phyloP scores from a whole-genome alignment of 53 echinoderm and acorn worm genomes.

The Crossaster papposus region DNA sequence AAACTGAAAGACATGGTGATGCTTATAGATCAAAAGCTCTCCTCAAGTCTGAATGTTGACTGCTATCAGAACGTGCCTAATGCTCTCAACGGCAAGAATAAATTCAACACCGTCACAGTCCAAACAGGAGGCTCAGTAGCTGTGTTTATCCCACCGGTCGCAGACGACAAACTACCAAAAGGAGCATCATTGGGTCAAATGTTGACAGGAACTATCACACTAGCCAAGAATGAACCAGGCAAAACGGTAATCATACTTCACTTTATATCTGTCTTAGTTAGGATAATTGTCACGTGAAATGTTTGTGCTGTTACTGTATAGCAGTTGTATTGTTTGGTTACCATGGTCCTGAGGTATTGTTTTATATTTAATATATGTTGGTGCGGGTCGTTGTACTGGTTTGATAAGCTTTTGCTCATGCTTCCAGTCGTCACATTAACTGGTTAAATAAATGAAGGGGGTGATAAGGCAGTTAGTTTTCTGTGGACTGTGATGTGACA shows the following conservation, averaged over 20 bases:
- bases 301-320: background rate
- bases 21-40: constrained; percentile 97
- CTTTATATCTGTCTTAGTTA: too few species aligned
- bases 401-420: background rate
- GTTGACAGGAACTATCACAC: constrained; percentile 88
- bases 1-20: constrained; percentile 97
- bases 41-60: constrained; percentile 90
- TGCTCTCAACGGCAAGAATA: constrained; percentile 89
- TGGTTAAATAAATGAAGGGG: background rate
- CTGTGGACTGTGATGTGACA: background rate
- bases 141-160: constrained; percentile 89
- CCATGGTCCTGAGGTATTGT: background rate
- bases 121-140: constrained; percentile 69
- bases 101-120: constrained; percentile 79
- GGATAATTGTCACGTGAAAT: too few species aligned
- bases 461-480: background rate
- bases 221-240: constrained; percentile 85
- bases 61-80: constrained; percentile 74
- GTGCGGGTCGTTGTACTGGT: background rate
- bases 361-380: background rate
- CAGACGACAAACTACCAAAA: constrained; percentile 95
- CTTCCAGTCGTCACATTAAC: background rate
- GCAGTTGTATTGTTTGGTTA: constrained; percentile 3
- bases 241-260: constrained; percentile 97
- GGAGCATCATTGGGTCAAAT: constrained; percentile 94